These are phyloP conservation scores for Mormyrops boulengeri DNA, from an alignment of 2,797 vertebrate genomes.

Conservation along the genomic window DNA sequence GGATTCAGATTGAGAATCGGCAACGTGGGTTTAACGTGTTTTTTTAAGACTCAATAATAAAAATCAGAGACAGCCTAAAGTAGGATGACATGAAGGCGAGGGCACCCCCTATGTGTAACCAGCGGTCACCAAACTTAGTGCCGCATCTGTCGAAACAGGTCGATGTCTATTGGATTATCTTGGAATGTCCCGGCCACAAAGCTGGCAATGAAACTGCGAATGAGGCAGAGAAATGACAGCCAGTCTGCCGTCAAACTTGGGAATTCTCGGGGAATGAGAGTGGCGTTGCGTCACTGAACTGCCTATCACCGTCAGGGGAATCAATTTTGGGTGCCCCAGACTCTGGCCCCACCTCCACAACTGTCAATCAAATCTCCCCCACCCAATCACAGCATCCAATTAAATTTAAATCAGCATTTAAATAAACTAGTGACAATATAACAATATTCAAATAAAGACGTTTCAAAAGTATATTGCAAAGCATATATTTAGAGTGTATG, in stretches of 20 bases:
- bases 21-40: not conserved
- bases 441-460: not conserved
- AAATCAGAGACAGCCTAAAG: not conserved
- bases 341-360: constrained; percentile 44
- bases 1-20: not conserved
- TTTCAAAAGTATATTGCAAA: not conserved
- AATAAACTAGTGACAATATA: not conserved
- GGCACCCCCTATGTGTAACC: not conserved
- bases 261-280: constrained; percentile 25
- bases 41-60: not conserved
- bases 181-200: not conserved
- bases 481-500: not conserved
- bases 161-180: not conserved
- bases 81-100: not conserved
- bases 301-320: constrained; percentile 59
- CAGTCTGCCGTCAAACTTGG: constrained; percentile 51
- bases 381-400: not conserved
- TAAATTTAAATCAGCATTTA: not conserved
- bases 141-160: not conserved
- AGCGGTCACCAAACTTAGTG: not conserved
- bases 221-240: constrained; percentile 61
- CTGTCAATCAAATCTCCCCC: constrained; percentile 47
- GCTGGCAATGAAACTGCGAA: constrained; percentile 63
- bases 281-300: constrained; percentile 59
- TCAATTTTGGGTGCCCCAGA: constrained; percentile 56